Conservation (phyloP, 2,888 invertebrate genomes). For the Keiferia lycopersicella region DNA sequence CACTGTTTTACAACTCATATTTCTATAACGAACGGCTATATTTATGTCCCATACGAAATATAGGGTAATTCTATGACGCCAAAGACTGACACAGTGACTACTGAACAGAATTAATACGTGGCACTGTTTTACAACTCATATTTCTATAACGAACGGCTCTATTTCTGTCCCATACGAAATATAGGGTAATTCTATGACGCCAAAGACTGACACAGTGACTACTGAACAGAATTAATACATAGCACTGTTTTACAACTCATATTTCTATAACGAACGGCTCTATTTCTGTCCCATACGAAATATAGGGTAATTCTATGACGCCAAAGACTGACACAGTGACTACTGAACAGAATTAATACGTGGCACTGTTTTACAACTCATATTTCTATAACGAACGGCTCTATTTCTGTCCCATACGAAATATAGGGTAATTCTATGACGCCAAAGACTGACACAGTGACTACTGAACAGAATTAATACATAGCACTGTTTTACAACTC, state of each 20-base stretch:
- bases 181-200: background rate
- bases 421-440: constrained; percentile 42
- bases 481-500: background rate
- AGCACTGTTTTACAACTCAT: background rate
- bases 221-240: background rate
- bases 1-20: background rate
- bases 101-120: no score
- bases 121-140: background rate
- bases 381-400: background rate
- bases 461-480: no score
- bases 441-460: constrained; percentile 59
- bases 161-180: background rate
- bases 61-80: background rate
- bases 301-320: no score
- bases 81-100: no score
- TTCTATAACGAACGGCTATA: background rate
- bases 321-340: background rate
- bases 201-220: background rate
- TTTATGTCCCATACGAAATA: no score
- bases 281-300: no score
- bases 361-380: background rate
- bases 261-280: background rate
- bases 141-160: background rate
- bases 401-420: constrained; percentile 22
- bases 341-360: background rate